Percentiles rank a stretch among this genome's conserved stretches.
Conservation (phyloP, 2,888 invertebrate genomes). For the Lamellibrachia columna region DNA sequence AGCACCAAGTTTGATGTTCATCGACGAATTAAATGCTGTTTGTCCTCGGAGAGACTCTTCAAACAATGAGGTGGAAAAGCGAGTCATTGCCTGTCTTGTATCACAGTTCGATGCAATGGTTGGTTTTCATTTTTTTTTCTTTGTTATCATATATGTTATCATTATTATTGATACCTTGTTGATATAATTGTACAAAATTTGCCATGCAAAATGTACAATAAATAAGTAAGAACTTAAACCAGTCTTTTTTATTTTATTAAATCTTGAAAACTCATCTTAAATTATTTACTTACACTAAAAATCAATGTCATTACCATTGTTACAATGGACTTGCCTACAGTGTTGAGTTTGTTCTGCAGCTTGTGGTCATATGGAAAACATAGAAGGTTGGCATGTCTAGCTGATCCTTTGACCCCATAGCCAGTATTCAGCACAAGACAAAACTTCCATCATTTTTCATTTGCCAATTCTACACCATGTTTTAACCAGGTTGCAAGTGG, state of each 20-base stretch:
- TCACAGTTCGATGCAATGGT: conserved; percentile 73
- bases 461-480: too few relatives aligned
- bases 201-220: too few relatives aligned
- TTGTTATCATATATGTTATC: neutral
- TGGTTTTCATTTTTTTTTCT: neutral
- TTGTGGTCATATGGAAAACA: neutral
- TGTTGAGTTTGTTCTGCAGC: neutral
- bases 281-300: neutral
- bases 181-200: neutral
- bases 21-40: conserved; percentile 86
- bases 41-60: conserved; percentile 71
- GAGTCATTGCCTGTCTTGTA: conserved; percentile 76
- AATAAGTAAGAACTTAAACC: too few relatives aligned
- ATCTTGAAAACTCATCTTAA: neutral
- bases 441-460: too few relatives aligned
- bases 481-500: conserved; percentile 20
- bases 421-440: too few relatives aligned
- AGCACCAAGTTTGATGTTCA: conserved; percentile 80
- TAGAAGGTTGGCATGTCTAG: neutral
- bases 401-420: neutral
- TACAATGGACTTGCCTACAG: neutral
- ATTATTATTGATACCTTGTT: neutral
- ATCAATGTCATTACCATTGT: neutral
- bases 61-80: conserved; percentile 75
- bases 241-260: neutral